These are phyloP conservation scores for Lepeophtheirus salmonis DNA, from an alignment of 1,140 invertebrate genomes.

Conservation along the genomic window DNA sequence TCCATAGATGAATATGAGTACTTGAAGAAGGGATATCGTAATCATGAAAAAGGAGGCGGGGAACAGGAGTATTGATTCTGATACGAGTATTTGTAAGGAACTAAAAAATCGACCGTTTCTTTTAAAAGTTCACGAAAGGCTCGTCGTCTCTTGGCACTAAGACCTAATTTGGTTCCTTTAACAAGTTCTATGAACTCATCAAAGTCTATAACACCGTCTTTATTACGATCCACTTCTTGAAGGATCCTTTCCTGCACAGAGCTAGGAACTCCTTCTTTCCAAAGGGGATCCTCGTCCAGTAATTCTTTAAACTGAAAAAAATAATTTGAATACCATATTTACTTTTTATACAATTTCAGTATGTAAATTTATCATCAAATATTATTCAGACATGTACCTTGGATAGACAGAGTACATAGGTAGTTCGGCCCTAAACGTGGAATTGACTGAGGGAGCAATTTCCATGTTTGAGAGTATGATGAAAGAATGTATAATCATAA, in stretches of 20 bases:
- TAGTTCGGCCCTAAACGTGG: too few species aligned
- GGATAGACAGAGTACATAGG: too few species aligned
- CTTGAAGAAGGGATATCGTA: slow-evolving; percentile 1
- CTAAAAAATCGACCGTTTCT: slow-evolving; percentile 7
- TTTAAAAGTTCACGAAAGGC: slow-evolving; percentile 7
- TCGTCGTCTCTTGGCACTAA: background rate
- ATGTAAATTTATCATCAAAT: background rate
- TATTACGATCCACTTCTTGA: background rate
- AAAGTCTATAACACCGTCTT: slow-evolving; percentile 7
- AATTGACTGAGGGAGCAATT: too few species aligned
- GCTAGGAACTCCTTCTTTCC: background rate
- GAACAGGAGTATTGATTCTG: slow-evolving; percentile 13
- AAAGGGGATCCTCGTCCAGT: background rate
- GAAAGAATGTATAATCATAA: too few species aligned
- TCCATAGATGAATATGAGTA: slow-evolving; percentile 7
- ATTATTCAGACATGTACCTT: background rate
- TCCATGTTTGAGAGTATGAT: too few species aligned
- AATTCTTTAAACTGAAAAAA: background rate
- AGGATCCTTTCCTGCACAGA: background rate
- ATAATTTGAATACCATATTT: background rate
- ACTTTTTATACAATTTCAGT: background rate
- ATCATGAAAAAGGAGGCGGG: slow-evolving; percentile 13
- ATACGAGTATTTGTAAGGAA: slow-evolving; percentile 13
- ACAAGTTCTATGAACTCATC: slow-evolving; percentile 7
- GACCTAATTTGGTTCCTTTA: background rate